These are phyloP conservation scores for Notolabrus celidotus DNA, from an alignment of 2,797 vertebrate species.

Conservation along the genomic window DNA sequence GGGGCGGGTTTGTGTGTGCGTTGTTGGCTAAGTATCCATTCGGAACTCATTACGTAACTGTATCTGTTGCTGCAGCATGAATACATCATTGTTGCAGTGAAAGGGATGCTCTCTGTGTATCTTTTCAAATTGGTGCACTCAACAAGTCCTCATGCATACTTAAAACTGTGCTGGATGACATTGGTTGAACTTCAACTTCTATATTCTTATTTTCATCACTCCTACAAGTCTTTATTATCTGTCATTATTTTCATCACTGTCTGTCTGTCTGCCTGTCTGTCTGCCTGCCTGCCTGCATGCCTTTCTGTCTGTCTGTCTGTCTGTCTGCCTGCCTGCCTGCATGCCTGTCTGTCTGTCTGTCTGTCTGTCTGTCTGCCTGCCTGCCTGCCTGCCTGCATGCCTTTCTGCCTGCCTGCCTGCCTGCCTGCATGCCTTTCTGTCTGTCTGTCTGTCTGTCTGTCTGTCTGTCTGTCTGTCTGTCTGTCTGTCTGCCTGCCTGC, in stretches of 20 bases:
- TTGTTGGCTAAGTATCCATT: slow-evolving; percentile 34
- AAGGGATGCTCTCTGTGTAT: slow-evolving; percentile 8
- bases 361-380: no score
- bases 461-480: no score
- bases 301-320: no score
- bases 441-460: no score
- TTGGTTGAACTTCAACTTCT: not conserved
- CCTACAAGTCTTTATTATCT: not conserved
- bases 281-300: no score
- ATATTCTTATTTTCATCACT: not conserved
- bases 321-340: no score
- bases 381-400: no score
- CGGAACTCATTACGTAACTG: slow-evolving; percentile 58
- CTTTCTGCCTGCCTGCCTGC: no score
- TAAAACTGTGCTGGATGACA: not conserved
- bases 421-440: no score
- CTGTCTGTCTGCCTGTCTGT: not conserved
- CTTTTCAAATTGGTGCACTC: not conserved
- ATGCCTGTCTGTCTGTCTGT: no score
- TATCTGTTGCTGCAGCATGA: slow-evolving; percentile 65
- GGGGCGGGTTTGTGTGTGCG: slow-evolving; percentile 2
- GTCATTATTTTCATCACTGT: no score
- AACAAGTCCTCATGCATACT: slow-evolving; percentile 14
- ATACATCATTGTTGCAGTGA: slow-evolving; percentile 38
- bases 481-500: no score